Conservation (phyloP, 2,888 invertebrate species). For the Tipula vernalis region DNA sequence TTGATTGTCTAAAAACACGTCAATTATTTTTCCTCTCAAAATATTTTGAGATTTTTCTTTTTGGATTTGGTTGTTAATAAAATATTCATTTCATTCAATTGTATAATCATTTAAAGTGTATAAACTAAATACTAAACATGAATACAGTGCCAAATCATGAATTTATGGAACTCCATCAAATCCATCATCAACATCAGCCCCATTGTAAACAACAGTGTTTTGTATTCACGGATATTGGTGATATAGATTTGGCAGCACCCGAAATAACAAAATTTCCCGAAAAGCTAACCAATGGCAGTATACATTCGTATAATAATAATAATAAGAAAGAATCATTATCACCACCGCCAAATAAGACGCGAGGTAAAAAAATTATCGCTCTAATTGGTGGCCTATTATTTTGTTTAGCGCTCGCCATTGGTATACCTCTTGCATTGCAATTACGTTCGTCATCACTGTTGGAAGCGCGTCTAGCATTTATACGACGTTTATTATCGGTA, state of each 20-base stretch:
- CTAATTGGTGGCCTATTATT: constrained; percentile 27
- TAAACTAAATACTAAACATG: constrained; percentile 20
- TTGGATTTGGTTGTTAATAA: not conserved
- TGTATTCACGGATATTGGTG: constrained; percentile 35
- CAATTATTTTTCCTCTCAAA: not conserved
- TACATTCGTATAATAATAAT: constrained; percentile 22
- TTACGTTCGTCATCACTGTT: constrained; percentile 42
- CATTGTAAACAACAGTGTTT: constrained; percentile 36
- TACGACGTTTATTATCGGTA: constrained; percentile 40
- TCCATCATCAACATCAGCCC: constrained; percentile 28
- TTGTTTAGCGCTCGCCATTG: constrained; percentile 33
- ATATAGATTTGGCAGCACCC: constrained; percentile 34
- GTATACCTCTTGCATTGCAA: constrained; percentile 42
- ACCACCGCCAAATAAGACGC: constrained; percentile 16
- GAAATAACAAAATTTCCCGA: constrained; percentile 35
- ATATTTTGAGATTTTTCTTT: not conserved
- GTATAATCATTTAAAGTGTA: not conserved
- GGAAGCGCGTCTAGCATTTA: constrained; percentile 43
- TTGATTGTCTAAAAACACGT: not conserved
- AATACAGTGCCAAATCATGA: constrained; percentile 34
- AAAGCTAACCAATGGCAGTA: constrained; percentile 31
- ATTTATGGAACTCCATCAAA: constrained; percentile 33
- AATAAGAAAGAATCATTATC: constrained; percentile 25
- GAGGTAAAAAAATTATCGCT: constrained; percentile 28
- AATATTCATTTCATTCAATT: not conserved